These are phyloP conservation scores for Trisateles emortualis DNA, from an alignment of 2,888 invertebrate species.

Conservation along the genomic window DNA sequence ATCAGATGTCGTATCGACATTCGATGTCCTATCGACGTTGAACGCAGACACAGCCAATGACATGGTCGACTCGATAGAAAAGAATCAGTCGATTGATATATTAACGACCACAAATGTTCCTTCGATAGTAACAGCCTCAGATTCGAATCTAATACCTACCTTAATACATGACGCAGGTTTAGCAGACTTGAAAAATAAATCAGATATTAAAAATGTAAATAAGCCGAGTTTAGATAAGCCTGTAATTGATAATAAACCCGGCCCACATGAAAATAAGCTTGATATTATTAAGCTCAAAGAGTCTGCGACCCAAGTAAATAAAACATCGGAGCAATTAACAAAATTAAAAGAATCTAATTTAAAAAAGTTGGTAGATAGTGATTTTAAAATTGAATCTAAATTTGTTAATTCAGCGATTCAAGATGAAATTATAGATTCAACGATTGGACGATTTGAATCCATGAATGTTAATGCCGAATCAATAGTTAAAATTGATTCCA, in stretches of 20 bases:
- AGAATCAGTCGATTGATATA: constrained; percentile 4
- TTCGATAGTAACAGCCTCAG: no score
- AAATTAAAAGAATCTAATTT: constrained; percentile 4
- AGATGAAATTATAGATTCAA: neutral
- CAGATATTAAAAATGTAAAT: neutral
- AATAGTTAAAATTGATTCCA: neutral
- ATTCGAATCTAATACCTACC: no score
- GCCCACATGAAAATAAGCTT: neutral
- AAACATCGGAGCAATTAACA: constrained; percentile 10
- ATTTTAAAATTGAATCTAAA: constrained; percentile 7
- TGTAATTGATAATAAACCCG: neutral
- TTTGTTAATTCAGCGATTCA: neutral
- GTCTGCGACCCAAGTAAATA: neutral
- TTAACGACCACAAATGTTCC: no score
- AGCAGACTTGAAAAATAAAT: constrained; percentile 6
- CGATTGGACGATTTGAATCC: neutral
- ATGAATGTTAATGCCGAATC: neutral
- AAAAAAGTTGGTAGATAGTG: constrained; percentile 5
- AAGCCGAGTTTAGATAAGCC: neutral
- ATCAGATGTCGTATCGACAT: no score
- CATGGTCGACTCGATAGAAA: constrained; percentile 6
- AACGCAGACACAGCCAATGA: neutral
- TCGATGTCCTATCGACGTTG: no score
- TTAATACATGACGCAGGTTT: no score
- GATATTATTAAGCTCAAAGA: constrained; percentile 13